Base-by-base conservation (phyloP, 2,888 invertebrate species). In the Microctonus brassicae region DNA sequence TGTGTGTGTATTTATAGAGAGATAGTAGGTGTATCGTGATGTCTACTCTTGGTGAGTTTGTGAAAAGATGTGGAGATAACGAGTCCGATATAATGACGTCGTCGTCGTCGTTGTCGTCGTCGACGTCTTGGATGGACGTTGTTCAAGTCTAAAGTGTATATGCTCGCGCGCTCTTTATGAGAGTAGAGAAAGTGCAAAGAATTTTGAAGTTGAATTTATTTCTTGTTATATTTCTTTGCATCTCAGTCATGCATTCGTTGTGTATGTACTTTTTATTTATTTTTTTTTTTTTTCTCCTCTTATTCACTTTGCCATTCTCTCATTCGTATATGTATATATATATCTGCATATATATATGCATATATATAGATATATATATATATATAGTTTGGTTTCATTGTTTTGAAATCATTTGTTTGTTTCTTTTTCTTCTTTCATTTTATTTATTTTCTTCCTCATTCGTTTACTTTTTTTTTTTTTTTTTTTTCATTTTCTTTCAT, bases 21-120 rank as follows among this genome's bases (percentile, higher is more conserved):
- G 13, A n/a, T 26, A 26, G 26, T 22, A 26, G 26, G 22, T 55
- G n/a, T 55, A 24, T 55, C 24, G 55, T 55, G 55, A 55, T 26
- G 55, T 22, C 55, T 26, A 26, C 26, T 55, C 55, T 24, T 26
- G 55, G 11, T n/a, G 55, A 55, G 55, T 47, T 47, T 47, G 47
- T 55, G 26, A 55, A 55, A 55, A 55, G 55, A 55, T 55, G 55
- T 55, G 11, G 24, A 55, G 55, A 26, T 55, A 24, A 55, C 26
- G 55, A 55, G 55, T 55, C n/a, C 55, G 55, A 24, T 55, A 55
- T 55, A 26, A 55, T 9, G 26, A 53, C 52, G 52, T 53, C 52
- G 52, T 22, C 52, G 52, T 22, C 11, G 52, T 7, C 20, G 20
- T n/a, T n/a, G n/a, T n/a, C n/a, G n/a, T n/a, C n/a, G n/a, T n/a